Evolutionary conservation across 2,888 invertebrate genomes (phyloP).

Genomic region (Graphium colonna): DNA sequence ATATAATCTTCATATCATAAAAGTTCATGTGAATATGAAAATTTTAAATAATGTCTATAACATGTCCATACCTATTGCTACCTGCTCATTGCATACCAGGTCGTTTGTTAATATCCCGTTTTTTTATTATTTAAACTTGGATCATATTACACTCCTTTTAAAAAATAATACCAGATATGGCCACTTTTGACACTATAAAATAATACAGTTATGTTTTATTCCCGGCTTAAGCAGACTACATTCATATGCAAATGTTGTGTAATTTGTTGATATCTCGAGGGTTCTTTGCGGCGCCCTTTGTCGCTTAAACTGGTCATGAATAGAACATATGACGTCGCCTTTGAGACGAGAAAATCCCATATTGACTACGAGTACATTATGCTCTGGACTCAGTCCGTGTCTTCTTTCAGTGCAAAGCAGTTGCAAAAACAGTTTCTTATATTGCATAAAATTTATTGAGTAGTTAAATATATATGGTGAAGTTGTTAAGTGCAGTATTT

Average conservation of each 20-base stretch:
- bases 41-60: too few relatives aligned
- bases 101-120: constrained; percentile 11
- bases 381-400: constrained; percentile 55
- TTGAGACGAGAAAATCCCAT: constrained; percentile 51
- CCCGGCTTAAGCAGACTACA: constrained; percentile 42
- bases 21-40: too few relatives aligned
- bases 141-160: constrained; percentile 34
- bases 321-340: constrained; percentile 71
- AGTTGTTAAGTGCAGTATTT: too few relatives aligned
- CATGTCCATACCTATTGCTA: too few relatives aligned
- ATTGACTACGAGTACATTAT: constrained; percentile 51
- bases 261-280: constrained; percentile 78
- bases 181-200: constrained; percentile 61
- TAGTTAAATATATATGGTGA: too few relatives aligned
- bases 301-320: constrained; percentile 62
- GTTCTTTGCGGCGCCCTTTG: constrained; percentile 75
- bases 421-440: constrained; percentile 57
- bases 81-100: too few relatives aligned
- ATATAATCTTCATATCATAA: too few relatives aligned
- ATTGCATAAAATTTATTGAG: too few relatives aligned
- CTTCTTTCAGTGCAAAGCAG: constrained; percentile 51
- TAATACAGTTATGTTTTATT: constrained; percentile 62
- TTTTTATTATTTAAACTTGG: constrained; percentile 25
- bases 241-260: constrained; percentile 75
- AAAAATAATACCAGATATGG: constrained; percentile 43